Percentiles rank a stretch among this genome's conserved stretches.
These are phyloP conservation scores for Miniopterus natalensis DNA, from an alignment of 2,113 vertebrate genomes.

Conservation along the genomic window DNA sequence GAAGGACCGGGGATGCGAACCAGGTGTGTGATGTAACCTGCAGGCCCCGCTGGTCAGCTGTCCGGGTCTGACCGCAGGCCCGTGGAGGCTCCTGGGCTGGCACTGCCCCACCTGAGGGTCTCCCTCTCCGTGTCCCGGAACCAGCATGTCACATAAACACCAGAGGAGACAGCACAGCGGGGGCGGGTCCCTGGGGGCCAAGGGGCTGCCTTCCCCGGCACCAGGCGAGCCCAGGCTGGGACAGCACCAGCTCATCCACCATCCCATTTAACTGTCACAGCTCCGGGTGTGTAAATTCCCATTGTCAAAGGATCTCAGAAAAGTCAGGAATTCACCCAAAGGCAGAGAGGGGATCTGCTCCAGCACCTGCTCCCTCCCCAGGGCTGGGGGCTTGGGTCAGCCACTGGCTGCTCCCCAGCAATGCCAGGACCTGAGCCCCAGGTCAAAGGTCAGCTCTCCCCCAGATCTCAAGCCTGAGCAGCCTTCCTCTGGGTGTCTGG, in stretches of 20 bases:
- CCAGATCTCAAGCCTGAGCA: background rate
- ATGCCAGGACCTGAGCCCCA: background rate
- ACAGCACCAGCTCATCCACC: rapidly evolving
- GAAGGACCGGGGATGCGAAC: background rate
- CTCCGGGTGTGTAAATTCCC: background rate
- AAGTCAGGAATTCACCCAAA: background rate
- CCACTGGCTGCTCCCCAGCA: rapidly evolving
- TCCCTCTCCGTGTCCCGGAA: background rate
- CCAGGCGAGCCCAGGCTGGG: background rate
- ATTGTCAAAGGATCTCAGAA: no score
- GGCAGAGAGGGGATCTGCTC: rapidly evolving
- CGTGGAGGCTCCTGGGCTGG: background rate
- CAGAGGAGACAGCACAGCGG: rapidly evolving
- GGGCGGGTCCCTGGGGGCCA: rapidly evolving
- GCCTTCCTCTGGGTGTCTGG: background rate
- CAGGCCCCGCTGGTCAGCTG: rapidly evolving
- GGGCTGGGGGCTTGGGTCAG: rapidly evolving
- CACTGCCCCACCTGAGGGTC: background rate
- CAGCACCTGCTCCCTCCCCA: background rate
- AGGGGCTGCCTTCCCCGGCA: rapidly evolving
- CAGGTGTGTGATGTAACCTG: rapidly evolving
- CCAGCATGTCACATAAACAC: background rate
- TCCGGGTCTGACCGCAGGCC: rapidly evolving
- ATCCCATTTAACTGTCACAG: no score
- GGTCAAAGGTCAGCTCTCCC: background rate